Evolutionary conservation across 2,888 invertebrate species (phyloP), one percentile per base, ranked within the genome.

Genomic region (Cybosia mesomella): DNA sequence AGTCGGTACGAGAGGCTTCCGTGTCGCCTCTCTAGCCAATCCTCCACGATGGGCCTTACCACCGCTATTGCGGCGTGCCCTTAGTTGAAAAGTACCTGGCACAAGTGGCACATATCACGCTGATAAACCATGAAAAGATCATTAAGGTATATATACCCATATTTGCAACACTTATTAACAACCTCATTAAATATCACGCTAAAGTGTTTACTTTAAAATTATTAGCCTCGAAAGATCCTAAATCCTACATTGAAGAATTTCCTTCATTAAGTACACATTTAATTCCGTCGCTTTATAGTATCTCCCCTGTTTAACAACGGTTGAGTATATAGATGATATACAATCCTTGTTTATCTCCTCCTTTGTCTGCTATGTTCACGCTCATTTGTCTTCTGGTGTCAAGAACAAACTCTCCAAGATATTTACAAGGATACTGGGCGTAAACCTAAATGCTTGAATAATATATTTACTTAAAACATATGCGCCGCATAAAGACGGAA

Each of bases 321-420:
- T 18, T 22, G 32, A 34, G 32, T 58, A 59, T 22, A 66, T 36
- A 34, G 18, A 24, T 18, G 22, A 63, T 28, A 64, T 68, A 67
- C 71, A 62, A 55, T 60, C 58, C 13, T 10, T 54, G 67, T 70
- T 59, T 72, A 63, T 70, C 68, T 32, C 62, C 21, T n/a, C 55
- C 64, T 58, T 28, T 64, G 58, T 64, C 67, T 68, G 78, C 70
- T 74, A 9, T 57, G 43, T 68, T 75, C 68, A 55, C 43, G 64
- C 57, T 67, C 66, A 75, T 78, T 78, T 78, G 68, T 78, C 81
- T 75, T 66, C 68, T 22, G 22, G 34, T 15, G 67, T 74, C 60
- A 67, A 21, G 36, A 39, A 58, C 61, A 62, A 61, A 53, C 64
- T 64, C 64, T 57, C n/a, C 34, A 49, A 65, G 60, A 65, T 65